Conservation (phyloP, 2,113 vertebrate species). For the Hemichromis elongatus region DNA sequence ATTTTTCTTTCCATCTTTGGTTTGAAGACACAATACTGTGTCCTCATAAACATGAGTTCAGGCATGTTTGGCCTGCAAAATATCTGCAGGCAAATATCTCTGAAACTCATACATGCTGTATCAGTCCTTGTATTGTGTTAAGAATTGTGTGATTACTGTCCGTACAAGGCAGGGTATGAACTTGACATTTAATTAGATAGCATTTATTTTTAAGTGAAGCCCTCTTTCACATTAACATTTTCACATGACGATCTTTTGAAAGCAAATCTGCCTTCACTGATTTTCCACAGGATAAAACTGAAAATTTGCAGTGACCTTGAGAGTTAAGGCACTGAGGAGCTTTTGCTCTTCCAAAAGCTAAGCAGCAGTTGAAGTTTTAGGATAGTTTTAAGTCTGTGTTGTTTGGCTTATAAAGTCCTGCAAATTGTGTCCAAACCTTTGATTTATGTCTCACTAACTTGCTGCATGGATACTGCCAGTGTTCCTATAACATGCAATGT, state of each 20-base stretch:
- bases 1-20: background rate
- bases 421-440: background rate
- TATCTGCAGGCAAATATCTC: background rate
- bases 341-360: background rate
- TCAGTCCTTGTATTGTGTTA: background rate
- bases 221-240: background rate
- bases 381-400: background rate
- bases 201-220: background rate
- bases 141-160: background rate
- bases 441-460: background rate
- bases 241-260: background rate
- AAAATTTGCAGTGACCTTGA: background rate
- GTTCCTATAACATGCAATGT: background rate
- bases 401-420: background rate
- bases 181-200: background rate
- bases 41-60: background rate
- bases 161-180: background rate
- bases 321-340: background rate
- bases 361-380: background rate
- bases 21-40: background rate
- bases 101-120: background rate
- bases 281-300: background rate
- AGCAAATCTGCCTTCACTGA: background rate
- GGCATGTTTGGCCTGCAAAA: background rate
- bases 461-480: background rate